Evolutionary conservation across 2,888 invertebrate species (phyloP).

Genomic region (Diadegma fenestrale): DNA sequence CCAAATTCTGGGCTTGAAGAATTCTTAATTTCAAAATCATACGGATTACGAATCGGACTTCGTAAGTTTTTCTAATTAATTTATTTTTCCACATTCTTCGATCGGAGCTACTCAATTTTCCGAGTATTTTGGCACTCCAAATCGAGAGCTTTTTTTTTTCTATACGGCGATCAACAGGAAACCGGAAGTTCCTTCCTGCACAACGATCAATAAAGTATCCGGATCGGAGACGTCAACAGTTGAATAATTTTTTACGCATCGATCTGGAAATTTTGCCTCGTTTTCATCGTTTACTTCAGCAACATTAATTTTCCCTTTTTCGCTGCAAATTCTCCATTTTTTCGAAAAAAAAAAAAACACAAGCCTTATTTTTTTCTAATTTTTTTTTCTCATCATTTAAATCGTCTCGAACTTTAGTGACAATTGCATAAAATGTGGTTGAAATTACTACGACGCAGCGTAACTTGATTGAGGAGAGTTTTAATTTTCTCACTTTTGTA

Average conservation of each 20-base stretch:
- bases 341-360: neutral
- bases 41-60: constrained; percentile 2
- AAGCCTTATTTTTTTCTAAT: neutral
- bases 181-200: neutral
- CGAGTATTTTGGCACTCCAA: neutral
- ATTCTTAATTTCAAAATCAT: constrained; percentile 12
- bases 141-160: neutral
- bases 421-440: neutral
- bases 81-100: neutral
- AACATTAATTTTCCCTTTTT: neutral
- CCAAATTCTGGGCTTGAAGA: neutral
- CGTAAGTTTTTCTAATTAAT: neutral
- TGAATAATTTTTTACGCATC: neutral
- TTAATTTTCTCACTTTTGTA: neutral
- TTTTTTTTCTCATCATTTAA: too few relatives aligned
- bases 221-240: neutral
- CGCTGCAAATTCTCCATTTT: neutral
- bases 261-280: too few relatives aligned
- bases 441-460: neutral
- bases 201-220: neutral
- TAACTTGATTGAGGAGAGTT: neutral
- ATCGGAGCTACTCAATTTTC: neutral
- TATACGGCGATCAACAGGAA: neutral
- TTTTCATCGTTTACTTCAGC: neutral
- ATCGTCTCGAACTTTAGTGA: neutral